Evolutionary conservation across 2,113 vertebrate species (phyloP).

Genomic region (Cephalopterus ornatus): DNA sequence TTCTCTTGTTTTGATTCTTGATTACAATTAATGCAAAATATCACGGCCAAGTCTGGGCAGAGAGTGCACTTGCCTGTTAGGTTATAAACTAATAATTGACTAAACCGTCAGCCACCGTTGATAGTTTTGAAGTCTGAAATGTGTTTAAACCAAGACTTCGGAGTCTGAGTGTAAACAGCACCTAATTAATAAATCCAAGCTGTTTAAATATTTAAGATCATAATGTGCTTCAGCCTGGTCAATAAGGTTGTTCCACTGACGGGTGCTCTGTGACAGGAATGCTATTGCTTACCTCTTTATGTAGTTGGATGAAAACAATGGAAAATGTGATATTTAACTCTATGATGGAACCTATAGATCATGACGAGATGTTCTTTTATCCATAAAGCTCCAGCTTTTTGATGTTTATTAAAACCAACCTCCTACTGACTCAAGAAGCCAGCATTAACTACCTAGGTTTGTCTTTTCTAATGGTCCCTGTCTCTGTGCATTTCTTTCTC

Average conservation of each 20-base stretch:
- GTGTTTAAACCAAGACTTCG: background rate
- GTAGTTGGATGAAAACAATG: background rate
- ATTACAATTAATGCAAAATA: background rate
- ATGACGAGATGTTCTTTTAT: background rate
- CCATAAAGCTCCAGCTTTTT: background rate
- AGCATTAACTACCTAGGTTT: background rate
- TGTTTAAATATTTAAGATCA: conserved; percentile 10
- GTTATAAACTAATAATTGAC: background rate
- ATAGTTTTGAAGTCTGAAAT: conserved; percentile 3
- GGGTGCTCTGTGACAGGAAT: background rate
- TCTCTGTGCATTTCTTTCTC: background rate
- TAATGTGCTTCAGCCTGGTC: background rate
- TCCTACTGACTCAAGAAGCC: background rate
- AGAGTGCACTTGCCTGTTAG: background rate
- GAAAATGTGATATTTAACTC: background rate
- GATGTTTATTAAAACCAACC: background rate
- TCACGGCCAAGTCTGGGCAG: background rate
- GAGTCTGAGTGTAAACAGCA: background rate
- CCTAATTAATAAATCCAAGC: background rate
- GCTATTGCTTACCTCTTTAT: background rate
- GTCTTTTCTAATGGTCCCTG: background rate
- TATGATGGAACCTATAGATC: background rate
- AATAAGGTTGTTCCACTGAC: background rate
- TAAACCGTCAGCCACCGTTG: background rate
- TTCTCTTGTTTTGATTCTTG: background rate